Evolutionary conservation across 2,113 vertebrate species (phyloP), one percentile per base, ranked within the genome.

Genomic region (Carlito syrichta): DNA sequence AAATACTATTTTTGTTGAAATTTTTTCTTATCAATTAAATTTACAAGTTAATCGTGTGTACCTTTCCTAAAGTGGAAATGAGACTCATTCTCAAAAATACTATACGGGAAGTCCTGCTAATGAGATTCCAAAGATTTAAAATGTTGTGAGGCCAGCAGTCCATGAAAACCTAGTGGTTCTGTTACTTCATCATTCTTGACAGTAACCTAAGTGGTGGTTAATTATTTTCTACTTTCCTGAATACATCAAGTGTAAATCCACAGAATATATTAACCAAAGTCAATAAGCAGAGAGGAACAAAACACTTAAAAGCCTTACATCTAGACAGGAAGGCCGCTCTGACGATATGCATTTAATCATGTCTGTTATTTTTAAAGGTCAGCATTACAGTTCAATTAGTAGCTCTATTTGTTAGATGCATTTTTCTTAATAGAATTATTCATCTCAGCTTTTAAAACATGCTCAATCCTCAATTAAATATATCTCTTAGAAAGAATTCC

Each of bases 401-500:
- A 86, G 81, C 95, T 97, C 89, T 69, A 97, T 98, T 95, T 95
- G 93, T 94, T 85, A 58, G 73, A 94, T 92, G 96, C n/a, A 22
- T 78, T 83, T 98, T 96, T 95, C 38, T 50, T 81, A 96, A 45
- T n/a, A 95, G 89, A 91, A 94, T 88, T 98, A 60, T 38, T 88
- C 85, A 91, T 91, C 35, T 90, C 22, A 48, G 35, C 58, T 94
- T 97, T 95, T 85, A 98, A 98, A 97, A 81, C 35, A 89, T 35
- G 63, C 76, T 95, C 95, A 98, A 97, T 89, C 94, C 32, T 25
- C 97, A 97, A 90, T 97, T 98, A 92, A 97, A 95, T 97, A 95
- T 82, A 93, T 86, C 90, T 98, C 96, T 97, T 86, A 73, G 96
- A 97, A 97, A 95, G 94, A 97, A 98, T 93, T 98, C 93, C 97